Evolutionary conservation across 2,888 invertebrate genomes (phyloP).

Genomic region (Machimus rusticus): DNA sequence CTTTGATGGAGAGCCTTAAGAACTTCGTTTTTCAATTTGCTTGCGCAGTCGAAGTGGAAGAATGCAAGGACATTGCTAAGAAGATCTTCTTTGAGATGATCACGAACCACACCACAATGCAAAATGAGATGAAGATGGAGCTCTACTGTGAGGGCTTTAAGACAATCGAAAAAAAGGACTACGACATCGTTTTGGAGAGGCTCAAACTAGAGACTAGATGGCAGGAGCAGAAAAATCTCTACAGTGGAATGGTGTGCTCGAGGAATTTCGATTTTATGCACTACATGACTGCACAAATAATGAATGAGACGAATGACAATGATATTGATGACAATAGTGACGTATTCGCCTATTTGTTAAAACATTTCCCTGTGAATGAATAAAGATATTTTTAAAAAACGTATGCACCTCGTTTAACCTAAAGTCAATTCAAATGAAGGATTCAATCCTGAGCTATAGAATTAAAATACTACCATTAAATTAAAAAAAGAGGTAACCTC

Average conservation of each 20-base stretch:
- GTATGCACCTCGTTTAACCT: no score
- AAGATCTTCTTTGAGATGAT: background rate
- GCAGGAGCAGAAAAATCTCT: background rate
- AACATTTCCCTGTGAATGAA: background rate
- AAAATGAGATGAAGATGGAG: background rate
- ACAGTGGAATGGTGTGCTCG: background rate
- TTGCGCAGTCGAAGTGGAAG: background rate
- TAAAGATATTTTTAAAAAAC: background rate
- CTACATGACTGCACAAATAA: background rate
- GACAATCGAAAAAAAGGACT: background rate
- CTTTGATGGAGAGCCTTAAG: background rate
- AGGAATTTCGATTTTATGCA: background rate
- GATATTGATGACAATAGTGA: background rate
- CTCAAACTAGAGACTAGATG: background rate
- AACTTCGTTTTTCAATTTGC: background rate
- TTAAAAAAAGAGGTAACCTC: no score
- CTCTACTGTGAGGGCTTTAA: constrained; percentile 17
- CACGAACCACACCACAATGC: background rate
- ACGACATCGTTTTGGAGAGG: background rate
- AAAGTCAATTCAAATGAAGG: no score
- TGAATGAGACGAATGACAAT: background rate
- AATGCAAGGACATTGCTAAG: background rate
- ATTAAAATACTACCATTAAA: no score
- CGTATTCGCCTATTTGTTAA: background rate
- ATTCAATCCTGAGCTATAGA: no score